Percentiles rank a stretch among this genome's conserved stretches.
Evolutionary conservation across 2,113 vertebrate species (phyloP).

Genomic region (Grammomys dolichurus): DNA sequence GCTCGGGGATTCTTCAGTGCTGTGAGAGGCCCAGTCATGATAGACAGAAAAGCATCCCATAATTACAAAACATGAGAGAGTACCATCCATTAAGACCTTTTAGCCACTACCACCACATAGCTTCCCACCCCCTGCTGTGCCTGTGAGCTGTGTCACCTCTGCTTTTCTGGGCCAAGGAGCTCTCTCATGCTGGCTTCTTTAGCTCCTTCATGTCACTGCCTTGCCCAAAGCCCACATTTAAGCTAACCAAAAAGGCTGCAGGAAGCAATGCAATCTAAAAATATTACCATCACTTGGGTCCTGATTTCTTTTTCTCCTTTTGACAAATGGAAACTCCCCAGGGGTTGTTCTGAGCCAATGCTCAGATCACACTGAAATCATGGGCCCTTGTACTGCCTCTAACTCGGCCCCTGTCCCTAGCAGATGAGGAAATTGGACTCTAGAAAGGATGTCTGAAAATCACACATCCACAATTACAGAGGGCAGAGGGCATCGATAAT

Average conservation of each 20-base stretch:
- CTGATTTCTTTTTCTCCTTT: constrained; percentile 83
- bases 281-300: constrained; percentile 80
- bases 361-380: constrained; percentile 16
- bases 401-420: not conserved
- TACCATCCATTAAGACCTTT: constrained; percentile 85
- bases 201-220: constrained; percentile 38
- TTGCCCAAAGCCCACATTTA: constrained; percentile 69
- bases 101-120: constrained; percentile 72
- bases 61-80: constrained; percentile 78
- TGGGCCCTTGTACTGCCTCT: not conserved
- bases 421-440: not conserved
- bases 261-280: constrained; percentile 82
- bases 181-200: constrained; percentile 58
- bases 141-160: constrained; percentile 54
- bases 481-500: not conserved
- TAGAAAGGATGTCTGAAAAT: constrained; percentile 3
- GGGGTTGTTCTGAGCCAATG: constrained; percentile 70
- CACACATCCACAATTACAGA: not conserved
- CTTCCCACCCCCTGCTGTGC: constrained; percentile 71
- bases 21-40: constrained; percentile 71
- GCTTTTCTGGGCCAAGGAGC: constrained; percentile 70
- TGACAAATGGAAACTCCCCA: constrained; percentile 80
- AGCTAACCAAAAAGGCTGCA: constrained; percentile 72
- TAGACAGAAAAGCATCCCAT: constrained; percentile 79
- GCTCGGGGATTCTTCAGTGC: accelerated